Base-by-base conservation (phyloP, 2,113 vertebrate genomes). In the Cariama cristata region DNA sequence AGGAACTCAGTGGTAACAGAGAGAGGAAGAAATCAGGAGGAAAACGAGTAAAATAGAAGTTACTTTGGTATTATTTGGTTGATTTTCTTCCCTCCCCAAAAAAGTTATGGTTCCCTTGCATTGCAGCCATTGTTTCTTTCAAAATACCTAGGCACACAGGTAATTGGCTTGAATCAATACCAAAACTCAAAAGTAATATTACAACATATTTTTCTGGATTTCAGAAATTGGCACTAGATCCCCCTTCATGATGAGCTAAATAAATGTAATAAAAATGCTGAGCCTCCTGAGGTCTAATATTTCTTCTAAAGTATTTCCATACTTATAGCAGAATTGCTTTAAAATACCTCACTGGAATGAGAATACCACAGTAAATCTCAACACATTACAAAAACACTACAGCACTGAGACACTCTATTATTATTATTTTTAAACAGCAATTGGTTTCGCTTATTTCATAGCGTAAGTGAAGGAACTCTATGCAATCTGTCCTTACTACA, bases 241-340 rank as follows among this genome's bases (percentile, higher is more conserved):
- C 91, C 50, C 62, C 93, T 92, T 88, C 87, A 83, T 56, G 95
- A 96, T 88, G 91, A 96, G 75, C 77, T 87, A 88, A 96, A 97
- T 96, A 97, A 90, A 93, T 92, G 77, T 87, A 97, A 98, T 97
- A 96, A 98, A 96, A 97, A 88, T 4, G 71, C 66, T 97, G 94
- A 98, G 96, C 96, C 95, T 91, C 68, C 86, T 53, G 45, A 95
- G 49, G 81, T 91, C 82, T 95, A 96, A 45, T 91, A 91, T 94
- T 98, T 94, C 58, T 98, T 93, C 73, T 55, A 62, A 96, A 96
- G 75, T 87, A 94, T 96, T 93, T 93, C 72, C 91, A 87, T 94
- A 86, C 85, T 97, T 98, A 97, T 33, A 96, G 69, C 58, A 97
- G 92, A 97, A 96, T 92, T 93, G 89, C 90, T 97, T 97, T 93